Percentiles rank a stretch among this genome's conserved stretches.
Conservation (phyloP, 2,113 vertebrate genomes). For the Argyrosomus japonicus region DNA sequence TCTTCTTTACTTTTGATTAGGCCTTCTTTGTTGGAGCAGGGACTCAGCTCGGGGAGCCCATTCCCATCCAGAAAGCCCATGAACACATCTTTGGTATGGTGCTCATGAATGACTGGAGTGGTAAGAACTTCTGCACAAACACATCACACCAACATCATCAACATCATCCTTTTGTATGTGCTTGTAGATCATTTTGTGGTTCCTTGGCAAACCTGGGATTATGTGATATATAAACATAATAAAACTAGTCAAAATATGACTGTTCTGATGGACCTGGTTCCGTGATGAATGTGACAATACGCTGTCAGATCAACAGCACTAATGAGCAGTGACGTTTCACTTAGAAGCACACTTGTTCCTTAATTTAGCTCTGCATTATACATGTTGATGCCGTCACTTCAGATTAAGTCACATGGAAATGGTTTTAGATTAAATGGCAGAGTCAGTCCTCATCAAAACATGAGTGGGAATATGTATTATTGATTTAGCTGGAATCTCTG, state of each 20-base stretch:
- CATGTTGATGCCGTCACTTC: conserved; percentile 21
- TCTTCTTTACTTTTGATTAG: conserved; percentile 72
- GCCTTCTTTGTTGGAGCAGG: conserved; percentile 95
- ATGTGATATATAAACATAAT: background rate
- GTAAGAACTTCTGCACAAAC: conserved; percentile 47
- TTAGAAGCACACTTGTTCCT: conserved; percentile 24
- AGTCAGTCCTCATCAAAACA: conserved; percentile 12
- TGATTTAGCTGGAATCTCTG: conserved; percentile 17
- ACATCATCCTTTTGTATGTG: background rate
- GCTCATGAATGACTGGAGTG: conserved; percentile 99
- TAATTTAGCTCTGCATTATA: conserved; percentile 47
- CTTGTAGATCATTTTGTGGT: background rate
- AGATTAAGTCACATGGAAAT: conserved; percentile 10
- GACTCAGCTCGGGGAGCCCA: conserved; percentile 87
- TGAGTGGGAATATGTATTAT: conserved; percentile 37
- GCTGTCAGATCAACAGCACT: background rate
- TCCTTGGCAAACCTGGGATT: background rate
- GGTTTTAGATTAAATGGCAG: conserved; percentile 19
- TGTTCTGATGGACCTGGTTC: background rate
- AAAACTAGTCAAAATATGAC: background rate
- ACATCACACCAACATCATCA: background rate
- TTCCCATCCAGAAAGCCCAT: conserved; percentile 89
- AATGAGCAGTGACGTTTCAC: conserved; percentile 18
- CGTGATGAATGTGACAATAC: background rate
- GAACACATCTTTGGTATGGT: conserved; percentile 99